These are phyloP conservation scores for Ia io DNA, from an alignment of 2,113 vertebrate species.

Conservation along the genomic window DNA sequence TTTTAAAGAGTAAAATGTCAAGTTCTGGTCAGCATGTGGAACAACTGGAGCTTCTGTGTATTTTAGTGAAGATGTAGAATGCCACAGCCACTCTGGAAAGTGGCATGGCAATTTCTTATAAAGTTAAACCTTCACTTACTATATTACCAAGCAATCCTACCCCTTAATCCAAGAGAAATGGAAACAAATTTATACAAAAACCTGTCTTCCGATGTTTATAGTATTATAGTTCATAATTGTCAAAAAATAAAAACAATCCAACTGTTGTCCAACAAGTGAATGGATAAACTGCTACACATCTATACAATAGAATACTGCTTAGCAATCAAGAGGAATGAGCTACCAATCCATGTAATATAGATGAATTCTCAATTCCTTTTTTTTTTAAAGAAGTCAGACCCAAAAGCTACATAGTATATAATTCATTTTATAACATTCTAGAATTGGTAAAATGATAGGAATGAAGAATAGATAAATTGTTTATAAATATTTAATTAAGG, in stretches of 20 bases:
- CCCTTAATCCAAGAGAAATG: background rate
- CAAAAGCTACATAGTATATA: background rate
- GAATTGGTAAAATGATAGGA: background rate
- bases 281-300: background rate
- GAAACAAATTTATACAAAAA: background rate
- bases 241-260: background rate
- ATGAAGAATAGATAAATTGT: background rate
- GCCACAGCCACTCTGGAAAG: background rate
- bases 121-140: background rate
- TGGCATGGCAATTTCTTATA: background rate
- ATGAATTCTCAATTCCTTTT: background rate
- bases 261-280: background rate
- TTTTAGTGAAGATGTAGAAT: background rate
- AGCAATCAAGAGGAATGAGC: background rate
- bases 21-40: background rate
- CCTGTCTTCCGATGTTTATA: background rate
- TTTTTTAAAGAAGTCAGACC: background rate
- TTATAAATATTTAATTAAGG: background rate
- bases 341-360: background rate
- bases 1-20: background rate
- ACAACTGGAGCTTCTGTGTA: background rate
- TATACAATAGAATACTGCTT: background rate
- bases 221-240: background rate
- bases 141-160: background rate
- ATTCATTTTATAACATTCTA: background rate